Evolutionary conservation across 2,797 vertebrate species (phyloP), one percentile per base, ranked within the genome.

Genomic region (Pipistrellus kuhlii): DNA sequence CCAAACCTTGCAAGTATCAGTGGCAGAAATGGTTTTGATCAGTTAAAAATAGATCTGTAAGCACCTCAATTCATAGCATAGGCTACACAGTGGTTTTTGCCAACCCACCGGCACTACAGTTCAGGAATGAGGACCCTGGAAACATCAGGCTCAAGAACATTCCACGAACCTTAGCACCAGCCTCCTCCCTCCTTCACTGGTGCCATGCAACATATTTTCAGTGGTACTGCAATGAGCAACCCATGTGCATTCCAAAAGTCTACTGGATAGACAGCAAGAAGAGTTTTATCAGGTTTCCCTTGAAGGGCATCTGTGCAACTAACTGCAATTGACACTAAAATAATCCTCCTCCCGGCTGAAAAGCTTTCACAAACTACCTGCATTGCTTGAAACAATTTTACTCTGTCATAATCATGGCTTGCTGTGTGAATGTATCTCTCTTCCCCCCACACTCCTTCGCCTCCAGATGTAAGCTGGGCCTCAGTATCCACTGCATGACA

Each of bases 401-500:
- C 86, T 80, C 51, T 90, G 75, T 75, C 41, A 21, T 91, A 94
- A 95, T 95, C 59, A 93, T 92, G 10, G 0, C 80, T 95, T 94
- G 91, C 81, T 91, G 78, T 91, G 78, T 57, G 84, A 94, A 48
- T 83, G 30, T 48, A 46, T 92, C 44, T 66, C 64, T 27, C 64
- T 27, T 27, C 14, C 38, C 86, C 32, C 48, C 38, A 15, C 44
- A 41, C 53, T 64, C 84, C 51, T 82, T 73, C 17, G 3, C n/a
- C 64, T 72, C n/a, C 53, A 73, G 46, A 72, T 55, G 59, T 8
- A 23, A 80, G 77, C 46, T 15, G 30, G 59, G 23, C 57, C 55
- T 91, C 4, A 0, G 30, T 48, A 69, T 35, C 62, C n/a, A 44
- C 77, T 6, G 8, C 0, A 5, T 25, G 30, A 38, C 46, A 38